Conservation (phyloP, 2,888 invertebrate genomes). For the Pyralis farinalis region DNA sequence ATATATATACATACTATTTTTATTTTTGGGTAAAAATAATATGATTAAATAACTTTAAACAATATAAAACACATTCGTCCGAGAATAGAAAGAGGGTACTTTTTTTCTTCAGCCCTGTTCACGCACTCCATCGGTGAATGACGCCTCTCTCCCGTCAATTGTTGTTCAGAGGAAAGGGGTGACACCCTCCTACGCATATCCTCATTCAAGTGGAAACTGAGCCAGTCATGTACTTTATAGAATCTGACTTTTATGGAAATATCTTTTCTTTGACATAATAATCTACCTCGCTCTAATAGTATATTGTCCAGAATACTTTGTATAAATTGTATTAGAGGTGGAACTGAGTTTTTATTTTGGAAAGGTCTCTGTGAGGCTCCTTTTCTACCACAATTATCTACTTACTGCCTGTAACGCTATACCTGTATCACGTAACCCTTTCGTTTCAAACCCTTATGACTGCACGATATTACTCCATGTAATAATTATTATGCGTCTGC, state of each 20-base stretch:
- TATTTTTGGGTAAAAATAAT: too few relatives aligned
- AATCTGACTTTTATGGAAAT: conserved; percentile 2
- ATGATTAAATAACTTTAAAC: conserved; percentile 11
- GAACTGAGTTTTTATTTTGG: too few relatives aligned
- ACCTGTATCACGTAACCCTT: conserved; percentile 45
- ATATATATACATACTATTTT: too few relatives aligned
- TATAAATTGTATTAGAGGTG: too few relatives aligned
- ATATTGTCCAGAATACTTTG: too few relatives aligned
- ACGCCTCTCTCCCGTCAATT: conserved; percentile 52
- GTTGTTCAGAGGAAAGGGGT: conserved; percentile 62
- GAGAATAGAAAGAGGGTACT: conserved; percentile 23
- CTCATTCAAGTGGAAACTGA: conserved; percentile 64
- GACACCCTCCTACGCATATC: conserved; percentile 70
- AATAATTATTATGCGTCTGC: conserved; percentile 51
- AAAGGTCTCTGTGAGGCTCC: background rate
- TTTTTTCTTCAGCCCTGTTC: conserved; percentile 33
- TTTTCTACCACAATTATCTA: background rate
- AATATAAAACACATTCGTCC: conserved; percentile 19
- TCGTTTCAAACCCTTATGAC: conserved; percentile 48
- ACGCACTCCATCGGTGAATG: conserved; percentile 50
- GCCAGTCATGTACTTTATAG: conserved; percentile 31
- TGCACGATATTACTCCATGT: conserved; percentile 58
- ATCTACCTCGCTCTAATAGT: too few relatives aligned
- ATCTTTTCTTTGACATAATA: background rate
- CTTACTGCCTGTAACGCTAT: conserved; percentile 11